Conservation (phyloP, 2,113 vertebrate genomes). For the Indri indri region DNA sequence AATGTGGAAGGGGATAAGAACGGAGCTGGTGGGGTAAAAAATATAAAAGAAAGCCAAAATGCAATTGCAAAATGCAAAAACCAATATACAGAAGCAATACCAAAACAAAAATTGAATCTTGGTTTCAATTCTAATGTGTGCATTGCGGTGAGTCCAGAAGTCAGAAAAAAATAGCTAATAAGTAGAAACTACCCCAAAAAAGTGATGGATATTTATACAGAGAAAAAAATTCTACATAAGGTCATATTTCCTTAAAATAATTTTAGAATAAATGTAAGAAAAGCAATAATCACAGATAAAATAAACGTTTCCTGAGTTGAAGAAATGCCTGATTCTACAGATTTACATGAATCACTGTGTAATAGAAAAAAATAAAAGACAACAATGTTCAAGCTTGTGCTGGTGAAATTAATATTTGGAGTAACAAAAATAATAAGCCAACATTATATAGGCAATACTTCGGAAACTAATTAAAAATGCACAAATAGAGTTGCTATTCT, state of each 20-base stretch:
- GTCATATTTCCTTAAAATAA: neutral
- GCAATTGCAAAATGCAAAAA: neutral
- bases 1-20: neutral
- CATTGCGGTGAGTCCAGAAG: neutral
- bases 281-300: neutral
- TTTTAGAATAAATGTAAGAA: neutral
- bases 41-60: neutral
- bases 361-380: neutral
- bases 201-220: neutral
- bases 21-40: neutral
- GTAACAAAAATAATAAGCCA: neutral
- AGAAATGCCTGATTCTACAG: neutral
- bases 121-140: neutral
- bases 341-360: neutral
- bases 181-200: neutral
- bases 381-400: neutral
- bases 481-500: neutral
- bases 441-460: neutral
- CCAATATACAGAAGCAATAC: neutral
- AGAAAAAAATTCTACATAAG: neutral
- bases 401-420: neutral
- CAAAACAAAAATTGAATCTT: neutral
- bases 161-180: neutral
- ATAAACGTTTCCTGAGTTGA: neutral
- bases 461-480: neutral